Base-by-base conservation (phyloP, 2,888 invertebrate genomes). In the Microctonus aethiopoides region DNA sequence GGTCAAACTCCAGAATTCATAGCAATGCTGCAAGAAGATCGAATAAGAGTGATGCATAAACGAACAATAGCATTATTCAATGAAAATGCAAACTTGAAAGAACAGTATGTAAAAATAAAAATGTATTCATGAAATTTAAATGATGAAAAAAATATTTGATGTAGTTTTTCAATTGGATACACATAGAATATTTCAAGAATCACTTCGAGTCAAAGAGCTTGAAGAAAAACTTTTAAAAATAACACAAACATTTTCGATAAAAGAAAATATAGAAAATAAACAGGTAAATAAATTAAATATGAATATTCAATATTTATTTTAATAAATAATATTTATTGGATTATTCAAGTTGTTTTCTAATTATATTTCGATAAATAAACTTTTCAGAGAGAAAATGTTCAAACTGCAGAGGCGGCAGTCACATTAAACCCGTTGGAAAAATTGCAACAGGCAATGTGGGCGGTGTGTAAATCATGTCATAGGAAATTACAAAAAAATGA, bases 41-140 rank as follows among this genome's bases (percentile, higher is more conserved):
- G 76, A 67, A 81, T 81, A 34, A 71, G 72, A n/a, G 76, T 78
- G 3, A 75, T 83, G 72, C 79, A 80, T 64, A 77, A 76, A 41
- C 76, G 80, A n/a, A 81, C 78, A 63, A 75, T 78, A 22, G 78
- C 78, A 64, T 79, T 83, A 3, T 68, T 79, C n/a, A 57, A 72
- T 51, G 83, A 84, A 72, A 84, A 82, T 72, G 74, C 76, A 52
- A 72, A 41, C 22, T 73, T 84, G 26, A 77, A 70, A 16, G 72
- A 74, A 32, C 81, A 76, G 84, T 84, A 75, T 80, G 76, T 72
- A 70, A 63, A 52, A 71, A 68, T 63, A 57, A 67, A 46, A 46
- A 4, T 7, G 2, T 20, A 46, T 6, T 1, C 5, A 7, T 20
- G 16, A 29, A 29, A 29, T 29, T 29, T 29, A 29, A 4, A 29